Evolutionary conservation across 2,797 vertebrate species (phyloP).

Genomic region (Euphonia xanthogaster): DNA sequence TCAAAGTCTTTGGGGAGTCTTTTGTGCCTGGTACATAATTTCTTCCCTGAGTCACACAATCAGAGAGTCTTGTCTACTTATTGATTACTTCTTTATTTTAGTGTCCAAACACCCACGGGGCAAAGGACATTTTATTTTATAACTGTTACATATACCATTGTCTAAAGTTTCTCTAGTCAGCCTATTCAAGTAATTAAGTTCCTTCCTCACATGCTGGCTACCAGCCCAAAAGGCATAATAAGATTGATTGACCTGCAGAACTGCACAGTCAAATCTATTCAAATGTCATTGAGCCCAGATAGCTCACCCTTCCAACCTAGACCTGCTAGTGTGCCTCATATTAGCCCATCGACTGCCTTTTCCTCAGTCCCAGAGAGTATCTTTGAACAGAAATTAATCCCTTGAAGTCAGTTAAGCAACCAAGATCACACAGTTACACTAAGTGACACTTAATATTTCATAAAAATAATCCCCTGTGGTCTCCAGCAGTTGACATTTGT

Average conservation of each 20-base stretch:
- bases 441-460: constrained; percentile 34
- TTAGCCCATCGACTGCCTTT: not conserved
- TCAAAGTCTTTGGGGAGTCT: not conserved
- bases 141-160: not conserved
- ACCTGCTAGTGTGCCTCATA: not conserved
- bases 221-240: not conserved
- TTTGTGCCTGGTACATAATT: not conserved
- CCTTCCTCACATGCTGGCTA: not conserved
- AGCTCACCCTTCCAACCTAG: not conserved
- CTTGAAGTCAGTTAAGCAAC: constrained; percentile 6
- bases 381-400: not conserved
- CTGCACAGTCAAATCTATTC: not conserved
- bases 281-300: not conserved
- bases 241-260: not conserved
- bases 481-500: not conserved
- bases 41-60: not conserved
- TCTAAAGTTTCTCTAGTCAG: not conserved
- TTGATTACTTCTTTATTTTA: not conserved
- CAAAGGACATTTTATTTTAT: not conserved
- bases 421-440: constrained; percentile 1
- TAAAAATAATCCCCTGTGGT: not conserved
- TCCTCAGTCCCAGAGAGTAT: not conserved
- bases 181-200: not conserved
- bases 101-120: not conserved
- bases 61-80: not conserved